Base-by-base conservation (phyloP, 2,113 vertebrate genomes). In the Nycticryphes semicollaris region DNA sequence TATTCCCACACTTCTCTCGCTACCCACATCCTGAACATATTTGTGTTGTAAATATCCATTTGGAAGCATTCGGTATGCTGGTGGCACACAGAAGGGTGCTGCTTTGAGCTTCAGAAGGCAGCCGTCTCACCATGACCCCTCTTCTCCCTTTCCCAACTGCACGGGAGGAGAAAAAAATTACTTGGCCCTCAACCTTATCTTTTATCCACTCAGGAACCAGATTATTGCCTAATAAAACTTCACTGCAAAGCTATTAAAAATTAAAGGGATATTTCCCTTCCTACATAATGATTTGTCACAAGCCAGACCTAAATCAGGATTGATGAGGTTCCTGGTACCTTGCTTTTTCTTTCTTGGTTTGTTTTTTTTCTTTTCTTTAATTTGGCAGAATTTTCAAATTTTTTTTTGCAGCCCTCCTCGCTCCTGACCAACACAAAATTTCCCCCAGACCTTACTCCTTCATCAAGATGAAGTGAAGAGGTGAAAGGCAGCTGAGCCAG, bases 11-110 rank as follows among this genome's bases (percentile, higher is more conserved):
- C 87, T 96, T 97, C 94, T 97, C 96, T 97, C 89, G 74, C 95
- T 97, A 95, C 96, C 96, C 93, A 97, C 95, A 95, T 92, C 93
- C 95, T 97, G 95, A 96, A 96, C 96, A 97, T 97, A 97, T 96
- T 97, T 95, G 95, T 96, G 95, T 96, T 96, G 95, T 96, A 97
- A 96, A 97, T 91, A 96, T 91, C 95, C 95, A 92, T 97, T 95
- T 97, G 95, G 96, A 96, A 94, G 68, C 89, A n/a, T 39, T 95
- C 3, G 3, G 73, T 31, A 77, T 91, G 91, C 94, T 74, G 81
- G 84, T 96, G 94, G 96, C 95, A 95, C 93, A 66, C 63, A 70
- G 77, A 66, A 76, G 77, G 91, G 92, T 93, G 91, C 80, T 94
- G 90, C 77, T 85, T 69, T 39, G 81, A 89, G 93, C 59, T 74